Percentiles rank a stretch among this genome's conserved stretches.
phyloP scores from a whole-genome alignment of 2,113 vertebrate genomes.

The Macquaria australasica region DNA sequence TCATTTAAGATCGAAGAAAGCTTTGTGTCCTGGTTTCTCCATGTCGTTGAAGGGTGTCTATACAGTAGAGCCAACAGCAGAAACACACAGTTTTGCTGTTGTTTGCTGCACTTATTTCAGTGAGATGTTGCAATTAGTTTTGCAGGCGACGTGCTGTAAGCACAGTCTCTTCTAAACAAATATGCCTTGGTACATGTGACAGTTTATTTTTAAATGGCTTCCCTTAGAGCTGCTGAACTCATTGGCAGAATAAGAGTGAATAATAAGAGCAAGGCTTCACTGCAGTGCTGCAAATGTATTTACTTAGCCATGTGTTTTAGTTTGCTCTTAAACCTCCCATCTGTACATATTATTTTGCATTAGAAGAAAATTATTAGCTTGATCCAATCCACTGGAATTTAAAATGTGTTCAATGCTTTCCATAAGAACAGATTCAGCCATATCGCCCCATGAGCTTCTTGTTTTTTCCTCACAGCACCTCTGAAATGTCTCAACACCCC shows the following conservation, averaged over 20 bases:
- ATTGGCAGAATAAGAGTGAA: slow-evolving; percentile 65
- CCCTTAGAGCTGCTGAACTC: slow-evolving; percentile 44
- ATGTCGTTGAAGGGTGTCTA: neutral
- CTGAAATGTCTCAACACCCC: neutral
- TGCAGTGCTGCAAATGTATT: slow-evolving; percentile 42
- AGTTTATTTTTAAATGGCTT: slow-evolving; percentile 70
- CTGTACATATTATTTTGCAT: neutral
- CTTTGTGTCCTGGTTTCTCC: slow-evolving; percentile 4
- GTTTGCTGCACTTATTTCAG: too few relatives aligned
- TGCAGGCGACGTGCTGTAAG: slow-evolving; percentile 42
- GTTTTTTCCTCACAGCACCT: neutral
- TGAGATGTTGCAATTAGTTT: neutral
- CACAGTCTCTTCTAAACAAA: slow-evolving; percentile 45
- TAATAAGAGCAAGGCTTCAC: slow-evolving; percentile 38
- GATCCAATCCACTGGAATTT: neutral
- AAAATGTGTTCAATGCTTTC: neutral
- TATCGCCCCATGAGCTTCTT: neutral
- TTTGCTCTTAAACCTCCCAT: neutral
- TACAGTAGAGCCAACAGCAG: neutral
- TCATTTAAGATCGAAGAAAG: neutral
- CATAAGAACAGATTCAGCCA: neutral
- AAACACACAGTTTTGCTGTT: too few relatives aligned
- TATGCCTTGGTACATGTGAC: slow-evolving; percentile 56
- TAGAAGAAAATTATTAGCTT: neutral
- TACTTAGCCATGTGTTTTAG: neutral